Conservation (phyloP, 2,888 invertebrate species). For the Cistogaster globosa region DNA sequence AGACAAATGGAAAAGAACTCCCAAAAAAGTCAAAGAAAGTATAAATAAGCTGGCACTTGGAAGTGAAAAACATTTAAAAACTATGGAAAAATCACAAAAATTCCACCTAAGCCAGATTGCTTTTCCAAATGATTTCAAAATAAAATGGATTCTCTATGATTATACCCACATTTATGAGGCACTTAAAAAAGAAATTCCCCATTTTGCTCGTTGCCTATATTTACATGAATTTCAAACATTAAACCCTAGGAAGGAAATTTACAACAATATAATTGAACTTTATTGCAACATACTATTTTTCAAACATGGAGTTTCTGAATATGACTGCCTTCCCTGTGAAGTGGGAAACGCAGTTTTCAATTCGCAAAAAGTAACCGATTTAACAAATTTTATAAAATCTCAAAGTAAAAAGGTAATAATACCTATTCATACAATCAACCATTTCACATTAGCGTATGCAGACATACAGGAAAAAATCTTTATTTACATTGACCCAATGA, state of each 20-base stretch:
- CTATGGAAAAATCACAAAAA: background rate
- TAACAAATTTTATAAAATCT: background rate
- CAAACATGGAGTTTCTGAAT: background rate
- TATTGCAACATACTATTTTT: background rate
- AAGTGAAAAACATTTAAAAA: background rate
- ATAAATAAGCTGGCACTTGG: background rate
- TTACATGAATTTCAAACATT: slow-evolving; percentile 1
- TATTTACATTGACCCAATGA: background rate
- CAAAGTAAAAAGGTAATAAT: background rate
- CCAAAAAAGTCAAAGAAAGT: background rate
- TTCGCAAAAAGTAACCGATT: background rate
- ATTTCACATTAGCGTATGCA: background rate
- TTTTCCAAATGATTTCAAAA: background rate
- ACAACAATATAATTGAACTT: background rate
- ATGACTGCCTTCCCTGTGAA: background rate
- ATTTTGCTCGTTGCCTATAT: background rate
- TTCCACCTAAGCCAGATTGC: background rate
- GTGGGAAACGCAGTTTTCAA: background rate
- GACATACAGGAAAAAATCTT: background rate
- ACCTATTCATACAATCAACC: background rate
- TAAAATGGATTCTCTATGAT: background rate
- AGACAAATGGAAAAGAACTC: background rate
- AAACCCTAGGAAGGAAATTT: background rate
- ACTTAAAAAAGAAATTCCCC: background rate
- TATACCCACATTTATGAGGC: background rate